Percentiles rank a stretch among this genome's conserved stretches.
Conservation (phyloP, 2,888 invertebrate species). For the Trichogramma dendrolimi region DNA sequence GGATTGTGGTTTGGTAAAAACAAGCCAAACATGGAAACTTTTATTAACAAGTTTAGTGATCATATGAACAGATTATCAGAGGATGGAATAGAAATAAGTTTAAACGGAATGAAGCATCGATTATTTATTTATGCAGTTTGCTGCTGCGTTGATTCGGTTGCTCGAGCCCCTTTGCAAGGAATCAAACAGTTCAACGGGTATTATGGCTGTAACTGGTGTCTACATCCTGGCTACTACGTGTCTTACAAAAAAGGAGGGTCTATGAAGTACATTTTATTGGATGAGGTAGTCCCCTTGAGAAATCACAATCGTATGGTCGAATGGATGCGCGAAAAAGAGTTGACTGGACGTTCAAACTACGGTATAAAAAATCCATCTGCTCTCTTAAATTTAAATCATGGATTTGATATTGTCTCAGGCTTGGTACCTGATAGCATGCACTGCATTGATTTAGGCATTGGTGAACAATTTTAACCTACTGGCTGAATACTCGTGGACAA, state of each 20-base stretch:
- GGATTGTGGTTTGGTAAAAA: constrained; percentile 27
- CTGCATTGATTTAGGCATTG: constrained; percentile 15
- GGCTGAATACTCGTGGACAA: constrained; percentile 14
- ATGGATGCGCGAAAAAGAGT: neutral
- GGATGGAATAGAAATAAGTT: constrained; percentile 11
- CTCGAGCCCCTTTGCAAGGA: constrained; percentile 10
- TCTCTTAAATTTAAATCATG: constrained; percentile 13
- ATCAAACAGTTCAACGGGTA: constrained; percentile 23
- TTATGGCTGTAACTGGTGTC: constrained; percentile 30
- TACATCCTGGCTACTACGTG: constrained; percentile 9
- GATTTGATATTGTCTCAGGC: constrained; percentile 24
- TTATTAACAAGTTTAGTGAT: constrained; percentile 15
- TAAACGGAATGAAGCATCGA: constrained; percentile 1
- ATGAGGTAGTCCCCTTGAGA: neutral
- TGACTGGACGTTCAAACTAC: neutral
- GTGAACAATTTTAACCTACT: constrained; percentile 23
- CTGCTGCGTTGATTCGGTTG: constrained; percentile 26
- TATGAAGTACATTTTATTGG: constrained; percentile 7
- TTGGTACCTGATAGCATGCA: constrained; percentile 27
- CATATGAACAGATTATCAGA: constrained; percentile 1
- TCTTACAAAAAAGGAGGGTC: neutral
- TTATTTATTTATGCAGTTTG: constrained; percentile 13
- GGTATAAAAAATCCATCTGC: constrained; percentile 11
- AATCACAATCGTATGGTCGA: neutral
- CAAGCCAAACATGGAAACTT: constrained; percentile 16